Conservation (phyloP, 2,797 vertebrate genomes). For the Sebastes umbrosus region DNA sequence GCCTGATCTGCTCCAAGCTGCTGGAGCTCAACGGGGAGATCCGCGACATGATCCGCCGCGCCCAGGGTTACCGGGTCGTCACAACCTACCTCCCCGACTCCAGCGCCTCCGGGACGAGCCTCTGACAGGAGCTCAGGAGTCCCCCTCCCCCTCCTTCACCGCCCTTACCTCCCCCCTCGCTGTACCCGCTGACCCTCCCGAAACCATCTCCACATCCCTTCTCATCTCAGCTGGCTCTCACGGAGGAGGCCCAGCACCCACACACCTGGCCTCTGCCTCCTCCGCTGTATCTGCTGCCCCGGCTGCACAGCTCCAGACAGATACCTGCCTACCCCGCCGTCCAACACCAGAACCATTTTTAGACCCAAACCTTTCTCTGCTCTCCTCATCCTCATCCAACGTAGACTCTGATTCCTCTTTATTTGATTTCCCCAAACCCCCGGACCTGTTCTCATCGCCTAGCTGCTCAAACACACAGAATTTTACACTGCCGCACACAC, state of each 20-base stretch:
- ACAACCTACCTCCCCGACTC: conserved; percentile 95
- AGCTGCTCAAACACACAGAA: conserved; percentile 15
- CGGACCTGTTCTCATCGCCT: conserved; percentile 44
- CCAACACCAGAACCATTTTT: conserved; percentile 7
- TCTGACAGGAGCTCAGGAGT: conserved; percentile 92
- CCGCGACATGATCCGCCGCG: conserved; percentile 95
- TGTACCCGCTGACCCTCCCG: conserved; percentile 72
- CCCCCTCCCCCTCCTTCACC: conserved; percentile 68
- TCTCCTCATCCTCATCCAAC: conserved; percentile 25
- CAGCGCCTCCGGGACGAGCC: conserved; percentile 93
- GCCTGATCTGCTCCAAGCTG: conserved; percentile 94
- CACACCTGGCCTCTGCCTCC: conserved; percentile 77
- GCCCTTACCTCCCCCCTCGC: conserved; percentile 28
- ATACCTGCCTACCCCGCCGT: not conserved
- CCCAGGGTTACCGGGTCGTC: conserved; percentile 95
- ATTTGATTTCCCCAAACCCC: conserved; percentile 48
- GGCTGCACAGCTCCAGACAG: conserved; percentile 46
- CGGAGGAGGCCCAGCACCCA: conserved; percentile 71
- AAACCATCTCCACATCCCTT: conserved; percentile 35
- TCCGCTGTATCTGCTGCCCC: conserved; percentile 57
- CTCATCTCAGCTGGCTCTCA: conserved; percentile 7
- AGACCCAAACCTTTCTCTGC: not conserved
- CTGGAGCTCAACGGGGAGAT: conserved; percentile 98
- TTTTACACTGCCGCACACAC: conserved; percentile 35
- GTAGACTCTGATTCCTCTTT: conserved; percentile 8